These are phyloP conservation scores for Lissocephala sabroskyi DNA, from an alignment of 2,888 invertebrate genomes.

Conservation along the genomic window DNA sequence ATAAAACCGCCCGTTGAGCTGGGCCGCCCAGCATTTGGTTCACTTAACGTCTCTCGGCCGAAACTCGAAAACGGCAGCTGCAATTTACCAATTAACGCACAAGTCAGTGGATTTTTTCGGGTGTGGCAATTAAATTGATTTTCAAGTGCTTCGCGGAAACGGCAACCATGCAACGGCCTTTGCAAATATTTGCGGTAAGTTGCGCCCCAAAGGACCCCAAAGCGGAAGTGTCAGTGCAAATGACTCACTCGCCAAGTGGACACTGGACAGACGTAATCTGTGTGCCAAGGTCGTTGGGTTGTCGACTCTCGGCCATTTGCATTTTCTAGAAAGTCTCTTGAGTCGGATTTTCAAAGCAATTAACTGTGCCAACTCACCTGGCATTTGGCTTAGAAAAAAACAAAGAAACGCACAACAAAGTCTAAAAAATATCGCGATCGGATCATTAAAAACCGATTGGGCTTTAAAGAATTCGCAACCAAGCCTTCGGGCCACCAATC, in stretches of 20 bases:
- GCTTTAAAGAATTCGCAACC: conserved; percentile 35
- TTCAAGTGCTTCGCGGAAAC: conserved; percentile 37
- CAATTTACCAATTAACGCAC: conserved; percentile 12
- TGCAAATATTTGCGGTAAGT: conserved; percentile 58
- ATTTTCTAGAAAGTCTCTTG: conserved; percentile 52
- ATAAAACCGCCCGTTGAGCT: conserved; percentile 45
- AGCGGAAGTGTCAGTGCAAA: conserved; percentile 2
- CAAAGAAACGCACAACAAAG: conserved; percentile 1
- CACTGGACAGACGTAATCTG: conserved; percentile 10
- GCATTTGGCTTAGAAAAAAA: conserved; percentile 20
- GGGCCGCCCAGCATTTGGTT: conserved; percentile 50
- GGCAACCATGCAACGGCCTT: conserved; percentile 33
- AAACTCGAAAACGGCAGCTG: conserved; percentile 19
- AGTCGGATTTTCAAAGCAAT: conserved; percentile 36
- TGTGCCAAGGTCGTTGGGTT: conserved; percentile 45
- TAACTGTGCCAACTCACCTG: conserved; percentile 44
- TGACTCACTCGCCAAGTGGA: conserved; percentile 2
- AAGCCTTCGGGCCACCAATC: conserved; percentile 48
- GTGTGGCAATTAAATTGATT: not conserved
- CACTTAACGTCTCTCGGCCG: conserved; percentile 17
- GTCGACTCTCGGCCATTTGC: conserved; percentile 40
- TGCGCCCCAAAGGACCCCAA: conserved; percentile 16
- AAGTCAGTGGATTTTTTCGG: conserved; percentile 1
- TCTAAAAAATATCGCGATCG: conserved; percentile 31
- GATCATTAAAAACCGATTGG: conserved; percentile 43